Conservation (phyloP, 2,113 vertebrate species). For the Fregata magnificens region DNA sequence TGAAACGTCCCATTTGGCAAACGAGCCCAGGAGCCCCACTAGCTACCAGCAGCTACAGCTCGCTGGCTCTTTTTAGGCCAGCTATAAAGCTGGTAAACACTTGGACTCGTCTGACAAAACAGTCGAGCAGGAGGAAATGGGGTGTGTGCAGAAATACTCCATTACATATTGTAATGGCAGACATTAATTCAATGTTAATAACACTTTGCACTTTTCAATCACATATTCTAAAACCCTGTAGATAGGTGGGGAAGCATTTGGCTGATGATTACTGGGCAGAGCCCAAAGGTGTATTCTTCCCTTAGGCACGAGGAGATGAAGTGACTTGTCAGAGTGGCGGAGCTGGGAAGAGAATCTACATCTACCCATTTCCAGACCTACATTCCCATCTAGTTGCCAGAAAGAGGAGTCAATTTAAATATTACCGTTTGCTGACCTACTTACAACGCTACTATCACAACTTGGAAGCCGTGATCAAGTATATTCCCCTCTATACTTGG, state of each 20-base stretch:
- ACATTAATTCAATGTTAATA: conserved; percentile 63
- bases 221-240: conserved; percentile 48
- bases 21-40: not conserved
- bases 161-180: conserved; percentile 63
- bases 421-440: conserved; percentile 60
- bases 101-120: conserved; percentile 46
- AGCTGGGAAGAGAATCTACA: conserved; percentile 34
- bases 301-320: conserved; percentile 26
- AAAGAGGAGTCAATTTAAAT: conserved; percentile 57
- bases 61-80: not conserved
- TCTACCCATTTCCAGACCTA: conserved; percentile 34
- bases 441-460: conserved; percentile 13
- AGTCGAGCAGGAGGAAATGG: conserved; percentile 24
- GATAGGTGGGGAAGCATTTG: conserved; percentile 59
- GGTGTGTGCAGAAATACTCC: conserved; percentile 44
- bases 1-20: not conserved
- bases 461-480: not conserved
- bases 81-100: conserved; percentile 25
- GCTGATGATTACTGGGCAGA: conserved; percentile 51
- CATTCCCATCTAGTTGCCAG: conserved; percentile 42
- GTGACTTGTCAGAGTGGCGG: conserved; percentile 49
- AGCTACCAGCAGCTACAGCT: not conserved
- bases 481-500: not conserved
- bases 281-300: conserved; percentile 42
- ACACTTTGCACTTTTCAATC: conserved; percentile 63